Evolutionary conservation across 2,113 vertebrate genomes (phyloP).

Genomic region (Pica pica): DNA sequence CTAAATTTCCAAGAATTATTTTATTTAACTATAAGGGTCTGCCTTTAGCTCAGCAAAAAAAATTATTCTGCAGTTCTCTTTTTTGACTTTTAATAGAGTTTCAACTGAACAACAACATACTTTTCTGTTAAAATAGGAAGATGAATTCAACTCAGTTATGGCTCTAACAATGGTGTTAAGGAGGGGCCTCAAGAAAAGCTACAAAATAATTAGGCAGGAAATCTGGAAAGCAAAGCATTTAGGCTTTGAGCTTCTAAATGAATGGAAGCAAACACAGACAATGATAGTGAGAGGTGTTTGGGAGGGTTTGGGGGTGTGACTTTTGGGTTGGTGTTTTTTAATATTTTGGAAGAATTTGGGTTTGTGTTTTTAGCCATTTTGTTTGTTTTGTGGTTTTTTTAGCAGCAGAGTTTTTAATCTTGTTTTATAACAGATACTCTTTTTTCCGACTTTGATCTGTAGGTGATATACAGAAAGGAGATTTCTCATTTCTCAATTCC

Average conservation of each 20-base stretch:
- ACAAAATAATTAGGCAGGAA: not conserved
- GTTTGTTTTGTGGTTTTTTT: not conserved
- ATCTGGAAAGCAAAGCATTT: not conserved
- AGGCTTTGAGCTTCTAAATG: not conserved
- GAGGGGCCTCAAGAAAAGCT: not conserved
- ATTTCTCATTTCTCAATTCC: not conserved
- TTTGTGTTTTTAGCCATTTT: not conserved
- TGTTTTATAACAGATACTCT: not conserved
- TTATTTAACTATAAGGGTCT: not conserved
- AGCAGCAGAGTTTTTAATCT: not conserved
- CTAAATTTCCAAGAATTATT: not conserved
- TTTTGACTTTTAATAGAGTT: not conserved
- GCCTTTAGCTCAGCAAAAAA: not conserved
- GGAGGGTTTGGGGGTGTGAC: rapidly evolving
- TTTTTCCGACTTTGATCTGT: not conserved
- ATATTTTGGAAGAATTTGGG: not conserved
- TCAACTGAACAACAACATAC: not conserved
- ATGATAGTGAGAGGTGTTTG: not conserved
- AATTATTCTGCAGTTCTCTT: not conserved
- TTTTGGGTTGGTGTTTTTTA: not conserved
- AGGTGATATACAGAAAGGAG: not conserved
- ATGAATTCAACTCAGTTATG: not conserved
- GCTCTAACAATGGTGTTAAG: not conserved
- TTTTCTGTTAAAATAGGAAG: not conserved
- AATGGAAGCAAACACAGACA: not conserved